These are phyloP conservation scores for Agonopterix arenella DNA, from an alignment of 2,888 invertebrate species.

Conservation along the genomic window DNA sequence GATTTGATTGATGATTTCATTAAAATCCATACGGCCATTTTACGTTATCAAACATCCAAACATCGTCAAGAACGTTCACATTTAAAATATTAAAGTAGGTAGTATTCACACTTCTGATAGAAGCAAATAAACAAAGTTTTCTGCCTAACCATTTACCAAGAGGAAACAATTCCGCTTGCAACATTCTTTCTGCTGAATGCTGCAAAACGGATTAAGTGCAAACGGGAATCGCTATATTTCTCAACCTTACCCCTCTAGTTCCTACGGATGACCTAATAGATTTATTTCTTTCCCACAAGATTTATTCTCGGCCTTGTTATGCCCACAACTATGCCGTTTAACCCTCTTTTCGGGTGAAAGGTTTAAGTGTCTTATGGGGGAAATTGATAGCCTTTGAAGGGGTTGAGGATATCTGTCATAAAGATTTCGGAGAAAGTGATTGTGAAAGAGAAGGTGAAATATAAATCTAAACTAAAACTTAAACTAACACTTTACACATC, in stretches of 20 bases:
- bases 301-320: conserved; percentile 27
- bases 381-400: too few relatives aligned
- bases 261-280: conserved; percentile 17
- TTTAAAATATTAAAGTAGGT: too few relatives aligned
- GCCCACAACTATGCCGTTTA: conserved; percentile 11
- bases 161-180: neutral
- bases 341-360: neutral
- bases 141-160: neutral
- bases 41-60: too few relatives aligned
- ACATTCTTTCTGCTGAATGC: neutral
- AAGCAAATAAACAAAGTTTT: neutral
- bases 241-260: neutral
- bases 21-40: too few relatives aligned
- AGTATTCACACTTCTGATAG: neutral
- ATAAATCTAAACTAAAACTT: too few relatives aligned
- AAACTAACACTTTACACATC: too few relatives aligned
- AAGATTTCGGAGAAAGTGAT: too few relatives aligned
- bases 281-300: conserved; percentile 23
- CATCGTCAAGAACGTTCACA: too few relatives aligned
- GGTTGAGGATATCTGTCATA: too few relatives aligned
- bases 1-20: too few relatives aligned
- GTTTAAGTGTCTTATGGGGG: too few relatives aligned
- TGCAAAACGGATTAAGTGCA: neutral
- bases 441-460: too few relatives aligned
- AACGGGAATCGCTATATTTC: conserved; percentile 2